Conservation (phyloP, 2,888 invertebrate species). For the Tachina grossa region DNA sequence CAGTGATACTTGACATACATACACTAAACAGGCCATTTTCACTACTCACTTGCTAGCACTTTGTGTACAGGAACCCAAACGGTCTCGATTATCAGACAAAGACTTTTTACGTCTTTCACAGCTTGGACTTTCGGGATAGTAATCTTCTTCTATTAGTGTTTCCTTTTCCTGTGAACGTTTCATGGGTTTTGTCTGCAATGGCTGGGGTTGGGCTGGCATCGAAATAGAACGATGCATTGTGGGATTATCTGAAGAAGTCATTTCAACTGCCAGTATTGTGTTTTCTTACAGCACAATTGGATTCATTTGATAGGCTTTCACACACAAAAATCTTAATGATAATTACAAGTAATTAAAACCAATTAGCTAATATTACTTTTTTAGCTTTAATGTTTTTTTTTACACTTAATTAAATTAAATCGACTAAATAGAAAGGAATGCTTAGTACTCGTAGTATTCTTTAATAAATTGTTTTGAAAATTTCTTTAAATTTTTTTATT, state of each 20-base stretch:
- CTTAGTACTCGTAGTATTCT: constrained; percentile 1
- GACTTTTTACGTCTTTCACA: constrained; percentile 74
- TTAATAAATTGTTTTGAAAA: background rate
- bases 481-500: constrained; percentile 11
- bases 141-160: constrained; percentile 76
- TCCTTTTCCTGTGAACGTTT: constrained; percentile 81
- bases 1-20: background rate
- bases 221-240: constrained; percentile 80
- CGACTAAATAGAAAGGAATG: constrained; percentile 29
- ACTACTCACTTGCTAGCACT: constrained; percentile 78
- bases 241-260: constrained; percentile 64
- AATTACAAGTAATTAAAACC: constrained; percentile 74
- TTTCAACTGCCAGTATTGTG: constrained; percentile 52
- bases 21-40: background rate
- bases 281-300: constrained; percentile 12
- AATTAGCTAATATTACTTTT: constrained; percentile 74
- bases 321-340: constrained; percentile 34
- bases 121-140: constrained; percentile 79
- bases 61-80: constrained; percentile 68
- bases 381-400: constrained; percentile 7
- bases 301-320: constrained; percentile 30
- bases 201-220: constrained; percentile 81
- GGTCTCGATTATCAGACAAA: constrained; percentile 50
- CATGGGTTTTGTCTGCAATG: constrained; percentile 76
- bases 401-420: constrained; percentile 73